These are phyloP conservation scores for Macrochelys suwanniensis DNA, from an alignment of 2,797 vertebrate species.

Conservation along the genomic window DNA sequence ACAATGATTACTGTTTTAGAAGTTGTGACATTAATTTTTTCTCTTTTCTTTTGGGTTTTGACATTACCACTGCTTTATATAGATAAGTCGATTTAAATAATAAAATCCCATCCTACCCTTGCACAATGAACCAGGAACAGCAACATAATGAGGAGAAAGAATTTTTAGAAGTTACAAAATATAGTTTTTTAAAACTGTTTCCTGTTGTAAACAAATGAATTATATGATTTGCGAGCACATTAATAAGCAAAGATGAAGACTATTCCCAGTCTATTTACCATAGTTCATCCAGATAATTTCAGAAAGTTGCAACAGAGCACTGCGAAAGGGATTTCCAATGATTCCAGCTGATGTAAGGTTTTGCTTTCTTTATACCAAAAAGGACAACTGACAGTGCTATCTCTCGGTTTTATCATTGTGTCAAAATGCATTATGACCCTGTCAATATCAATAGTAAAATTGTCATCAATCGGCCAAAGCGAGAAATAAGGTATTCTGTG, in stretches of 20 bases:
- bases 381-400: constrained; percentile 23
- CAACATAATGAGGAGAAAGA: not conserved
- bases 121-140: not conserved
- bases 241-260: not conserved
- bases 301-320: constrained; percentile 21
- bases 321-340: constrained; percentile 23
- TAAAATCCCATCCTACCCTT: not conserved
- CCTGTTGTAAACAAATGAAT: not conserved
- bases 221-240: not conserved
- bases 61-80: not conserved
- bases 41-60: not conserved
- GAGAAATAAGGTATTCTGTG: constrained; percentile 47
- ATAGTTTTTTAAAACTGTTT: not conserved
- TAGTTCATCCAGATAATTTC: constrained; percentile 38
- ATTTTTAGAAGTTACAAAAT: not conserved
- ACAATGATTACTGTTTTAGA: not conserved
- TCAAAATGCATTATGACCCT: constrained; percentile 60
- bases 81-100: not conserved
- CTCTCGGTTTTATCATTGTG: constrained; percentile 58
- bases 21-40: not conserved
- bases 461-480: constrained; percentile 56
- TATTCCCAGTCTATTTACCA: not conserved
- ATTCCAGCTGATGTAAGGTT: constrained; percentile 56
- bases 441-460: constrained; percentile 63
- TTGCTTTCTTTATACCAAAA: constrained; percentile 42